Conservation (phyloP, 2,888 invertebrate species). For the Apantesis nais region DNA sequence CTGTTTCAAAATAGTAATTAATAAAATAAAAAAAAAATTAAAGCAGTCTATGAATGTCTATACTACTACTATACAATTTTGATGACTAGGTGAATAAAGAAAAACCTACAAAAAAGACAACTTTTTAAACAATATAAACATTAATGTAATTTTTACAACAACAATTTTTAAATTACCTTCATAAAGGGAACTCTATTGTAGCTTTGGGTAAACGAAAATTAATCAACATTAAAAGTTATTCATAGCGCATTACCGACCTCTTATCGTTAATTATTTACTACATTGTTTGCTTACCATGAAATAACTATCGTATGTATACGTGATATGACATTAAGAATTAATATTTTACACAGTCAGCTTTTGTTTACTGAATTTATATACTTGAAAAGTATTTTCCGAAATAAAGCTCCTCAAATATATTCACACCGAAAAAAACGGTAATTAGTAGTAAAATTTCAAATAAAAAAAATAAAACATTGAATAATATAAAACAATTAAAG, state of each 20-base stretch:
- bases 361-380: not conserved
- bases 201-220: not conserved
- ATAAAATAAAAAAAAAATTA: too few relatives aligned
- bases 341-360: not conserved
- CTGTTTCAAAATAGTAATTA: not conserved
- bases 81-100: too few relatives aligned
- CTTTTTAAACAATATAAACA: too few relatives aligned
- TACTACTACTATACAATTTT: too few relatives aligned
- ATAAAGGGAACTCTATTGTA: not conserved
- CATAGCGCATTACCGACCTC: too few relatives aligned
- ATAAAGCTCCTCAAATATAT: not conserved
- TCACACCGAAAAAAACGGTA: not conserved
- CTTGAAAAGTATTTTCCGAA: not conserved
- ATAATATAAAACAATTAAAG: not conserved
- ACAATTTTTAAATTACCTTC: not conserved
- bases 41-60: too few relatives aligned
- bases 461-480: not conserved
- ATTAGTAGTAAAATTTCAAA: not conserved
- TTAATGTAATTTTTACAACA: too few relatives aligned
- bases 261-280: too few relatives aligned
- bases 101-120: too few relatives aligned
- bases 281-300: not conserved
- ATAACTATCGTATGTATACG: not conserved
- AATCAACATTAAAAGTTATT: not conserved
- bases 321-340: not conserved